Conservation (phyloP, 1,140 invertebrate species). For the Lordiphosa stackelbergi region DNA sequence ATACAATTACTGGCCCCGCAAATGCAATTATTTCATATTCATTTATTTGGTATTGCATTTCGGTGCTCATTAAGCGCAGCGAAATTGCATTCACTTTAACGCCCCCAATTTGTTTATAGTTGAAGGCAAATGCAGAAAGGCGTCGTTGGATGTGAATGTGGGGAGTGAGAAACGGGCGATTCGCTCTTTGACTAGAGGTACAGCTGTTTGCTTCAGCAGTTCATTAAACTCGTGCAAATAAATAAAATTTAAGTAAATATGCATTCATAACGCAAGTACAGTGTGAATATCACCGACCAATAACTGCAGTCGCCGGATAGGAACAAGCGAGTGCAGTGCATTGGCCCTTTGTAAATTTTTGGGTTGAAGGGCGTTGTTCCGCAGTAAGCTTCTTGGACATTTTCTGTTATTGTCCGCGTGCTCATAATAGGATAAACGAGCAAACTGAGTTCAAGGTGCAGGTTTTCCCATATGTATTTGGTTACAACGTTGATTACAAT, state of each 20-base stretch:
- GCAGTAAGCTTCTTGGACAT: no score
- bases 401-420: no score
- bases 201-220: slow-evolving; percentile 41
- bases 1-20: slow-evolving; percentile 35
- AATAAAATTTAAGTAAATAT: slow-evolving; percentile 37
- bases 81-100: slow-evolving; percentile 37
- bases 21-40: slow-evolving; percentile 34
- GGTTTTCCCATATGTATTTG: no score
- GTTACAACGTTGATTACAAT: no score
- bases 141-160: slow-evolving; percentile 1
- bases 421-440: no score
- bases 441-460: no score
- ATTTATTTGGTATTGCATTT: slow-evolving; percentile 55
- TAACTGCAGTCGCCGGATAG: no score
- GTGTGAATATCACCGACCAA: not conserved
- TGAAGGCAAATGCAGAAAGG: slow-evolving; percentile 20
- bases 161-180: slow-evolving; percentile 18
- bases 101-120: slow-evolving; percentile 21
- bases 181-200: slow-evolving; percentile 36
- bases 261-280: slow-evolving; percentile 11
- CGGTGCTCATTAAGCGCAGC: slow-evolving; percentile 5
- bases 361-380: no score
- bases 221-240: slow-evolving; percentile 67
- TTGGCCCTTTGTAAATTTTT: no score
- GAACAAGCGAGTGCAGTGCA: no score